Percentiles rank a stretch among this genome's conserved stretches.
phyloP scores from a whole-genome alignment of 1,140 invertebrate genomes.

The Habropoda laboriosa region DNA sequence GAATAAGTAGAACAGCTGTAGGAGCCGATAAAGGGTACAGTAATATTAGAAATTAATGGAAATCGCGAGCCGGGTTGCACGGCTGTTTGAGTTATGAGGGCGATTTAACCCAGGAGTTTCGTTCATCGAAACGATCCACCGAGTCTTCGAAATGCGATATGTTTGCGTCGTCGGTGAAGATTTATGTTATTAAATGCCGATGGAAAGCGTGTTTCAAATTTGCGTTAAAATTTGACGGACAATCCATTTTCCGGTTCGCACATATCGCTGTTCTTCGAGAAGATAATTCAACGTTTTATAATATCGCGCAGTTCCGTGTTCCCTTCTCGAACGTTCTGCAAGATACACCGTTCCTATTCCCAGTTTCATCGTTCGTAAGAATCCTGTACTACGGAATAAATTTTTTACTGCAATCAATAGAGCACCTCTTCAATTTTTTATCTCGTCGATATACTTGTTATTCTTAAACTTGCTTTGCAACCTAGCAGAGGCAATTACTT shows the following conservation, averaged over 20 bases:
- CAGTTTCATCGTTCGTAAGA: background rate
- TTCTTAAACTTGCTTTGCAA: no score
- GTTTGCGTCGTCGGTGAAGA: background rate
- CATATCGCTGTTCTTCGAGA: no score
- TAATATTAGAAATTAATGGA: slow-evolving; percentile 14
- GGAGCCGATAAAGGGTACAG: slow-evolving; percentile 1
- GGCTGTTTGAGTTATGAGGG: slow-evolving; percentile 7
- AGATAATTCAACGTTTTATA: background rate
- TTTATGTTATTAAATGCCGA: background rate
- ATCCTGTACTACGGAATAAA: background rate
- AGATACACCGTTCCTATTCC: background rate
- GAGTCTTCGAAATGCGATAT: slow-evolving; percentile 9
- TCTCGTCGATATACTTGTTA: no score
- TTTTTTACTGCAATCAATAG: background rate
- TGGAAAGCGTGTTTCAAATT: background rate
- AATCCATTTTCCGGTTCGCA: background rate
- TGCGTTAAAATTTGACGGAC: background rate
- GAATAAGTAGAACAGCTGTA: slow-evolving; percentile 12
- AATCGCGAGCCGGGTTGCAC: background rate
- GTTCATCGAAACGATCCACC: slow-evolving; percentile 4
- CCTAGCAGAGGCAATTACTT: no score
- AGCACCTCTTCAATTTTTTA: no score
- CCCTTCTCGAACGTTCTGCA: background rate
- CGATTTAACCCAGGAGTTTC: background rate
- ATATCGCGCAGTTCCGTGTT: background rate